Base-by-base conservation (phyloP, 2,797 vertebrate species). In the Helarctos malayanus region DNA sequence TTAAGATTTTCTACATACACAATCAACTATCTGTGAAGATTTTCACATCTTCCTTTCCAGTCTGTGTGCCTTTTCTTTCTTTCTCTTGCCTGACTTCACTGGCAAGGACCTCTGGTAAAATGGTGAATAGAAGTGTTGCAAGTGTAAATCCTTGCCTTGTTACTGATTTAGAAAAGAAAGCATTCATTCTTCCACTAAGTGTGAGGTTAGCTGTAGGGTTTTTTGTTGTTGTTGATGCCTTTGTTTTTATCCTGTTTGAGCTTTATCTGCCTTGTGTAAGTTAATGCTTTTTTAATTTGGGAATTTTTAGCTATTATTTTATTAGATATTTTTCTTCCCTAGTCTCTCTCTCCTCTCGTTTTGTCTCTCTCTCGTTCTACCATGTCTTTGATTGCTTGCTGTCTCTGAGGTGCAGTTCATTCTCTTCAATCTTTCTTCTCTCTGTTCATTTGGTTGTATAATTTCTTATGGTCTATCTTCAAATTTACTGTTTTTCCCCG, bases 211-310 rank as follows among this genome's bases (percentile, higher is more conserved):
- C 16, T 13, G 3, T 32, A 81, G 76, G 13, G 1, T 65, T 27
- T 90, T 69, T 41, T 69, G 45, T 76, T 76, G 45, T 75, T 52
- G 35, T 49, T 83, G 59, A 79, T 54, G 54, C 1, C 15, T 71
- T 54, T 86, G 81, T 91, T 54, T 76, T 81, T 32, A 19, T 47
- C 5, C 13, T 69, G 8, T 5, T 88, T 83, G 49, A 35, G 16
- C 32, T 83, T 71, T 56, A 38, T 61, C 29, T 21, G 13, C 27
- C 59, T 69, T 71, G 35, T 76, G 11, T 54, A 56, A 41, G 2
- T 57, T 80, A 69, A 73, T 71, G n/a, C 78, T 83, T 91, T 89
- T 29, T 89, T 29, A 84, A 85, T 23, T n/a, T 45, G 63, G 47
- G 27, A 52, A 19, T 45, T 83, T 89, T 84, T 56, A 75, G 79